Evolutionary conservation across 2,888 invertebrate genomes (phyloP).

Genomic region (Ischnus inquisitorius): DNA sequence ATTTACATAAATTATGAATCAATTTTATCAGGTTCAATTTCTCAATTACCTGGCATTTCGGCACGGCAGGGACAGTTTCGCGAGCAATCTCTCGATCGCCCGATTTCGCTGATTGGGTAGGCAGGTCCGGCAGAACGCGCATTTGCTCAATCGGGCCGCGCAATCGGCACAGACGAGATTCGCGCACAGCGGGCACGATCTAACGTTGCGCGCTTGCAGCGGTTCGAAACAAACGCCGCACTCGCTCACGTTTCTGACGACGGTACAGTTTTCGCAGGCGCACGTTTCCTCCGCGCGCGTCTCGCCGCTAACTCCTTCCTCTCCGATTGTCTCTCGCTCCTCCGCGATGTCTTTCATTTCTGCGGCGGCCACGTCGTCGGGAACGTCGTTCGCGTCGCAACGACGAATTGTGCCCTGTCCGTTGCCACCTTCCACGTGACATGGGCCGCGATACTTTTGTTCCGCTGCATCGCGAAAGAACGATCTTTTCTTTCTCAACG

Average conservation of each 20-base stretch:
- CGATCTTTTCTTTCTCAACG: not conserved
- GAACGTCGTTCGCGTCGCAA: not conserved
- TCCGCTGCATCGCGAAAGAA: not conserved
- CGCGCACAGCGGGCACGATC: slow-evolving; percentile 75
- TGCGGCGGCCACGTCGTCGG: not conserved
- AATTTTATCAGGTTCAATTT: too few species aligned
- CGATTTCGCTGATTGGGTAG: slow-evolving; percentile 73
- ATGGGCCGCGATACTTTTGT: not conserved
- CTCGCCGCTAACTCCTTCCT: not conserved
- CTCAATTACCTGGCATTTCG: not conserved
- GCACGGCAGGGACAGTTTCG: slow-evolving; percentile 75
- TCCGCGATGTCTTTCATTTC: not conserved
- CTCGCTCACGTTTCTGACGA: slow-evolving; percentile 71
- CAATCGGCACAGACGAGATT: slow-evolving; percentile 76
- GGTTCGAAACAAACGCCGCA: slow-evolving; percentile 78
- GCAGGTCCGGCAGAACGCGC: slow-evolving; percentile 76
- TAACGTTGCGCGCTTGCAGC: slow-evolving; percentile 73
- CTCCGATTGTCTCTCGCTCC: not conserved
- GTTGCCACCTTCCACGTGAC: not conserved
- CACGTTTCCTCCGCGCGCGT: slow-evolving; percentile 55
- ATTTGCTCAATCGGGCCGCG: slow-evolving; percentile 69
- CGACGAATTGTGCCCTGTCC: not conserved
- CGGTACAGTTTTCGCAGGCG: slow-evolving; percentile 74
- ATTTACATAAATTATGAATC: too few species aligned
- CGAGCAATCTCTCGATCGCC: slow-evolving; percentile 76